These are phyloP conservation scores for Mayetiola destructor DNA, from an alignment of 2,888 invertebrate genomes.

Conservation along the genomic window DNA sequence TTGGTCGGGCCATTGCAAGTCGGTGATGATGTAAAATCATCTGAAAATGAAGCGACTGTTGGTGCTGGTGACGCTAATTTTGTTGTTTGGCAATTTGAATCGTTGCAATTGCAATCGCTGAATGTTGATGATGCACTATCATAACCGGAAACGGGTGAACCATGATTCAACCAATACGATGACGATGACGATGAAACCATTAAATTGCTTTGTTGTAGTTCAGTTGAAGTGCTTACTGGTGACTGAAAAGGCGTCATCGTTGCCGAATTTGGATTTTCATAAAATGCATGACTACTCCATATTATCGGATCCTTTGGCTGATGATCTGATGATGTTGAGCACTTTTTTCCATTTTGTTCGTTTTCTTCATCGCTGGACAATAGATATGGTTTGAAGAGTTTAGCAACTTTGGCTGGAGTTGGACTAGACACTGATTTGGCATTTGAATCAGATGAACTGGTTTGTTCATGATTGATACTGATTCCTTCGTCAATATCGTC, in stretches of 20 bases:
- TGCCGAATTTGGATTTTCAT: constrained; percentile 17
- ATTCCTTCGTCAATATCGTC: constrained; percentile 13
- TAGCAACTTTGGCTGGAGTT: constrained; percentile 47
- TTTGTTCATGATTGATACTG: constrained; percentile 20
- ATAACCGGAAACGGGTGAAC: constrained; percentile 34
- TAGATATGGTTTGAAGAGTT: constrained; percentile 63
- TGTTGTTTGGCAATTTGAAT: constrained; percentile 8
- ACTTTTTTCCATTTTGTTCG: constrained; percentile 9
- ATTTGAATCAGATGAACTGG: constrained; percentile 20
- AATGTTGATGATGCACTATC: constrained; percentile 30
- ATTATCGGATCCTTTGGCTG: constrained; percentile 29
- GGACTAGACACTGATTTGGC: constrained; percentile 2
- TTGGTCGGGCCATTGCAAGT: background rate
- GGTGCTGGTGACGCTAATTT: constrained; percentile 4
- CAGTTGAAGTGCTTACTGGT: constrained; percentile 15
- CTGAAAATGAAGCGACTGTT: background rate
- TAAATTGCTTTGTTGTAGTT: constrained; percentile 13
- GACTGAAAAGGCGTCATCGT: constrained; percentile 17
- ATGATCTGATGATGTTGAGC: background rate
- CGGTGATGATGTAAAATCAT: background rate
- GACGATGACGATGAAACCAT: constrained; percentile 9
- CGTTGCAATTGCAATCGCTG: constrained; percentile 20
- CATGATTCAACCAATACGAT: constrained; percentile 35
- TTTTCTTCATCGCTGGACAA: constrained; percentile 44
- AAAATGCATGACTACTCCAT: constrained; percentile 29